Evolutionary conservation across 2,888 invertebrate species (phyloP), one percentile per base, ranked within the genome.

Genomic region (Lithophane leautieri): DNA sequence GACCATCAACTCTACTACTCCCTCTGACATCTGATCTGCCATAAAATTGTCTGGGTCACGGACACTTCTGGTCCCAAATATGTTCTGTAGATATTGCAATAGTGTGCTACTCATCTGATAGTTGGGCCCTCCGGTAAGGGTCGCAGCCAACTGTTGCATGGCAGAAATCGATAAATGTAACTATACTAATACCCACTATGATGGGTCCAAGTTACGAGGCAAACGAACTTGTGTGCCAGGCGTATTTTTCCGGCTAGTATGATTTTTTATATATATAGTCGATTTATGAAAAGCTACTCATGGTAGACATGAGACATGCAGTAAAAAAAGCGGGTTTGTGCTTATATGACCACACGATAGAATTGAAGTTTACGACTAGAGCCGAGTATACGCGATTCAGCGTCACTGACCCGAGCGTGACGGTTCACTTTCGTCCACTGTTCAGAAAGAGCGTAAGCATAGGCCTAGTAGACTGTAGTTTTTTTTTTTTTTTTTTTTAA

Each of bases 131-230:
- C 8, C 19, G 7, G 6, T 12, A 19, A 42, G 25, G 44, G 25
- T 47, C 25, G 8, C 22, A 42, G n/a, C 6, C 58, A 73, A 76
- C 50, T 73, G 76, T 73, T 60, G 40, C 73, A 28, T 28, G 12
- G 8, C 6, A 60, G n/a, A 42, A 40, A 75, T 75, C 14, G 25
- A 74, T n/a, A 76, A n/a, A 60, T 4, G n/a, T 40, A 54, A n/a
- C 25, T 16, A 28, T 12, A 34, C 16, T 2, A 34, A 4, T 52
- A 52, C 12, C 28, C 9, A 44, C 22, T 40, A 28, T 19, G 0
- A 34, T 25, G 11, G 22, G 16, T 52, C 7, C 16, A 42, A 9
- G 19, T 19, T 4, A 67, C 19, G 9, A 67, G 9, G 9, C 47
- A 11, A n/a, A 16, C 34, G 25, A 14, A 25, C 4, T 69, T 22